Conservation (phyloP, 1,140 invertebrate genomes). For the Drosophila truncata region DNA sequence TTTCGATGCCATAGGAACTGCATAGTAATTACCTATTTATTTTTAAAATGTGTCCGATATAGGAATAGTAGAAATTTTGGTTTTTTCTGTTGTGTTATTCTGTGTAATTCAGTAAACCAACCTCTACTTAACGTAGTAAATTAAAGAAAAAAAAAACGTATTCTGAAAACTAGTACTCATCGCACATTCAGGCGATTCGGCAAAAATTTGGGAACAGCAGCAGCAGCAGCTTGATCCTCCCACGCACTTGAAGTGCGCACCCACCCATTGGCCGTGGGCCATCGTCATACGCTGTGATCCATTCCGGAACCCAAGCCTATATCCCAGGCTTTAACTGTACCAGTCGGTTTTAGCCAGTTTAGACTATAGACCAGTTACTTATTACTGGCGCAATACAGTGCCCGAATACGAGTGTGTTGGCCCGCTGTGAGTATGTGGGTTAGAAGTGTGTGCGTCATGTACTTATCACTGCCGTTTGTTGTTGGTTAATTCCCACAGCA, state of each 20-base stretch:
- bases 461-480: slow-evolving; percentile 35
- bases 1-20: not conserved
- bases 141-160: slow-evolving; percentile 23
- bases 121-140: slow-evolving; percentile 22
- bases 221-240: slow-evolving; percentile 41
- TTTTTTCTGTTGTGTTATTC: not conserved
- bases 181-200: slow-evolving; percentile 12
- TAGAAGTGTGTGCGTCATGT: slow-evolving; percentile 65
- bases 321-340: slow-evolving; percentile 60
- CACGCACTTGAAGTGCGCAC: slow-evolving; percentile 58
- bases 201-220: slow-evolving; percentile 49
- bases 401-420: slow-evolving; percentile 11
- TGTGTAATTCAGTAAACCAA: slow-evolving; percentile 11
- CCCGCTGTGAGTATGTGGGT: slow-evolving; percentile 54
- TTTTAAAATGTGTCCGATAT: too few species aligned
- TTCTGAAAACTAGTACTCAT: slow-evolving; percentile 24
- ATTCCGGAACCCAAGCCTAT: slow-evolving; percentile 26
- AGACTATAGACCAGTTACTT: slow-evolving; percentile 55
- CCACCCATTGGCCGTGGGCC: slow-evolving; percentile 72
- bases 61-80: not conserved
- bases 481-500: slow-evolving; percentile 20
- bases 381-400: slow-evolving; percentile 26
- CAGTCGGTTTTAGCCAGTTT: slow-evolving; percentile 53
- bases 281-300: slow-evolving; percentile 47
- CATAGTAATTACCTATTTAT: too few species aligned